Conservation (phyloP, 2,888 invertebrate species). For the Sycophila texana region DNA sequence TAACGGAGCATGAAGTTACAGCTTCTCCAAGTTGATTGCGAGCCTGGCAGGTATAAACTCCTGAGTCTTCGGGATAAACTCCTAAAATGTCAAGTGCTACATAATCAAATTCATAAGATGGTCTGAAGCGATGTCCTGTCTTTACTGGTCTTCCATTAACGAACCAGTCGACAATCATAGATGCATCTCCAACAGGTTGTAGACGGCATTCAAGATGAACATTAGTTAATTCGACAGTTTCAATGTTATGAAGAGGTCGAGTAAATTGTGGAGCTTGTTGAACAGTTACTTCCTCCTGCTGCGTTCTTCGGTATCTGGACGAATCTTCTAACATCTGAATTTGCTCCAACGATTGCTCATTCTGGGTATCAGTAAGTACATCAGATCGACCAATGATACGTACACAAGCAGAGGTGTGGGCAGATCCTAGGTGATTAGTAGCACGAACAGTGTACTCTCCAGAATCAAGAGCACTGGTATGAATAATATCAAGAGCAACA, state of each 20-base stretch:
- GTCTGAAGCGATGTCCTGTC: slow-evolving; percentile 95
- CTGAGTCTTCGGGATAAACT: slow-evolving; percentile 97
- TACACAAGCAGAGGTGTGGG: slow-evolving; percentile 90
- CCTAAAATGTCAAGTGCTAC: slow-evolving; percentile 96
- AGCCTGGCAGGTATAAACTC: slow-evolving; percentile 96
- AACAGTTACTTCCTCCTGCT: slow-evolving; percentile 88
- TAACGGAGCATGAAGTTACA: slow-evolving; percentile 92
- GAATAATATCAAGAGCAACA: slow-evolving; percentile 96
- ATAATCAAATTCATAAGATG: slow-evolving; percentile 97
- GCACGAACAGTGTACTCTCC: slow-evolving; percentile 97
- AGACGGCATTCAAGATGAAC: slow-evolving; percentile 94
- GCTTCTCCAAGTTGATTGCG: slow-evolving; percentile 96
- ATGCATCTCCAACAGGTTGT: slow-evolving; percentile 93
- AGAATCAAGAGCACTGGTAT: slow-evolving; percentile 94
- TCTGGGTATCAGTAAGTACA: slow-evolving; percentile 91
- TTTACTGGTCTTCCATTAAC: slow-evolving; percentile 95
- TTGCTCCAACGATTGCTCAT: slow-evolving; percentile 93
- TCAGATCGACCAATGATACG: slow-evolving; percentile 89
- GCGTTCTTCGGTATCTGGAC: slow-evolving; percentile 81
- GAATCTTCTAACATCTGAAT: slow-evolving; percentile 93
- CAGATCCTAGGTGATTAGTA: slow-evolving; percentile 94
- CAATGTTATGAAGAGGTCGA: slow-evolving; percentile 90
- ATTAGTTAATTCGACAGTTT: slow-evolving; percentile 93
- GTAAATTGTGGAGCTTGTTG: slow-evolving; percentile 93
- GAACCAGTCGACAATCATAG: slow-evolving; percentile 97